phyloP scores from a whole-genome alignment of 37 sponge, comb jelly and placozoan species.

The Diacarnus erythraeanus region DNA sequence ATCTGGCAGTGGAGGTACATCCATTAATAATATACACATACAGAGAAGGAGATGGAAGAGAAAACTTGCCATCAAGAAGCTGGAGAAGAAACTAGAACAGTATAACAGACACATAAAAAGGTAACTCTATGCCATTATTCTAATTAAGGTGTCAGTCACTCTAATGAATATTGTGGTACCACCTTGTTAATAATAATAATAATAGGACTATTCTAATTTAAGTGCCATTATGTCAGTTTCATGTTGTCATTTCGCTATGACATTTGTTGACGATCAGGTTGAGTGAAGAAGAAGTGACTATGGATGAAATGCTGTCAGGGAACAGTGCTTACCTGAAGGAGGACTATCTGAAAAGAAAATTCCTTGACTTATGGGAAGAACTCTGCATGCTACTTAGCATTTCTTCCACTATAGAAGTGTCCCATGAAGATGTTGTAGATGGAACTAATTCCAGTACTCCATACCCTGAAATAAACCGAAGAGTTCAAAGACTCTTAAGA shows the following conservation, averaged over 20 bases:
- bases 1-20: too few relatives aligned
- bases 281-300: slow-evolving; percentile 50
- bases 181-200: not conserved
- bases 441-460: slow-evolving; percentile 37
- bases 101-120: slow-evolving; percentile 63
- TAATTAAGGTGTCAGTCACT: not conserved
- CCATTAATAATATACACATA: not conserved
- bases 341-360: slow-evolving; percentile 64
- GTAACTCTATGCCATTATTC: not conserved
- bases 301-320: slow-evolving; percentile 76
- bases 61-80: slow-evolving; percentile 22
- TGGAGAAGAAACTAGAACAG: slow-evolving; percentile 64
- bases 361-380: slow-evolving; percentile 56
- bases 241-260: not conserved
- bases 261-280: slow-evolving; percentile 8
- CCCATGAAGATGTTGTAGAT: not conserved
- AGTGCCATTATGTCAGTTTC: not conserved
- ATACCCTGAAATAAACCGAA: slow-evolving; percentile 57
- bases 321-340: slow-evolving; percentile 65
- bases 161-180: not conserved
- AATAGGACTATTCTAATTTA: not conserved
- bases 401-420: slow-evolving; percentile 28
- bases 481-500: slow-evolving; percentile 50
- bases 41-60: slow-evolving; percentile 9
- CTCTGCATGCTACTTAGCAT: slow-evolving; percentile 44